phyloP scores from a whole-genome alignment of 2,797 vertebrate species.

The Sternotherus odoratus region DNA sequence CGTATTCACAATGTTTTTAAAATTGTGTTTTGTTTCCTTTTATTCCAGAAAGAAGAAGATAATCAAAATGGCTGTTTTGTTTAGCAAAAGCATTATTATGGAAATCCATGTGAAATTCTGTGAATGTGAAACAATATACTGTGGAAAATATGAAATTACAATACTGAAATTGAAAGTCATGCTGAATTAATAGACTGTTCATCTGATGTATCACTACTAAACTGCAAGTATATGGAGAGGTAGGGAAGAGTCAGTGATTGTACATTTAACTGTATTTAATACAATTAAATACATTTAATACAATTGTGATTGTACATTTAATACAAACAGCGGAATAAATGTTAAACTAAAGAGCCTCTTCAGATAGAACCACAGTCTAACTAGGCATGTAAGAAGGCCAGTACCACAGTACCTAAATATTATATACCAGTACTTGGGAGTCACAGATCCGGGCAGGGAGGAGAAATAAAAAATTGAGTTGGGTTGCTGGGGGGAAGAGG shows the following conservation, averaged over 20 bases:
- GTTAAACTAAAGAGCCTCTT: background rate
- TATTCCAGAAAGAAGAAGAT: background rate
- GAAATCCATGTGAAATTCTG: background rate
- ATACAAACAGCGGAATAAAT: rapidly evolving
- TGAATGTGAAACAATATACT: background rate
- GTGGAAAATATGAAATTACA: background rate
- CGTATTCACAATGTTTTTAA: background rate
- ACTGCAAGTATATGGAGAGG: background rate
- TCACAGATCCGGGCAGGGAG: rapidly evolving
- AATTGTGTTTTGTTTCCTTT: background rate
- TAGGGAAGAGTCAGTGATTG: rapidly evolving
- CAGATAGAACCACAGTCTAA: background rate
- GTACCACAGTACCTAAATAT: background rate
- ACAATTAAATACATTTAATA: too few species aligned
- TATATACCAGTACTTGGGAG: background rate
- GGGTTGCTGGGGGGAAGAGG: too few species aligned
- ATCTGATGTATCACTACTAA: background rate
- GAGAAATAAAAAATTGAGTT: background rate
- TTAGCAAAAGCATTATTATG: background rate
- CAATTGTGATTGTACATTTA: background rate
- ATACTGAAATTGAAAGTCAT: rapidly evolving
- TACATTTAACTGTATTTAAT: too few species aligned
- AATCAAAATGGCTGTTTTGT: background rate
- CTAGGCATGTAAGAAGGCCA: background rate
- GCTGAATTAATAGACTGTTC: background rate